phyloP scores from a whole-genome alignment of 30 jellyfish, hydroid and myxozoan genomes.

The Pelagia noctiluca region DNA sequence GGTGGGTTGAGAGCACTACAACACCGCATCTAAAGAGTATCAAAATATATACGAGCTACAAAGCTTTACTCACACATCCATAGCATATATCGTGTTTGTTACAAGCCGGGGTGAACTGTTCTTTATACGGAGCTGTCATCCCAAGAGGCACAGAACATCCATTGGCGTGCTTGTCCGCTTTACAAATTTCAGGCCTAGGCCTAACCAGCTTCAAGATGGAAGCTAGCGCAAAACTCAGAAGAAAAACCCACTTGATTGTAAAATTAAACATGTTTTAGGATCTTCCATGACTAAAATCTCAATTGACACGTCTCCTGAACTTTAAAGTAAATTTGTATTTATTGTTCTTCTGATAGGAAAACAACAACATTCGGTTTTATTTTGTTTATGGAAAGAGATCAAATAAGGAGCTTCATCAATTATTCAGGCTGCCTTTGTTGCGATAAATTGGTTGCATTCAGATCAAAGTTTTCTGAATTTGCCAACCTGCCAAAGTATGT shows the following conservation, averaged over 20 bases:
- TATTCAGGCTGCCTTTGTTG: background rate
- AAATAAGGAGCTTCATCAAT: background rate
- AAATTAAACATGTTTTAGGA: no score
- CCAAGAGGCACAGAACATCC: constrained; percentile 97
- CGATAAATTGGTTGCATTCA: background rate
- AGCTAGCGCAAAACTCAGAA: background rate
- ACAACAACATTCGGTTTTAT: no score
- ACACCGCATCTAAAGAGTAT: no score
- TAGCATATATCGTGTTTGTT: constrained; percentile 96
- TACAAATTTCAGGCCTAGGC: constrained; percentile 82
- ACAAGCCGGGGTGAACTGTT: constrained; percentile 96
- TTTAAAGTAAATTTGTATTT: background rate
- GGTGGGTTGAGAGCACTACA: no score
- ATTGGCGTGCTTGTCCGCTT: constrained; percentile 95
- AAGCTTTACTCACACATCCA: constrained; percentile 89
- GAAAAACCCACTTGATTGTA: no score
- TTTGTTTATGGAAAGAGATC: no score
- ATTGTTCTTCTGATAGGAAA: background rate
- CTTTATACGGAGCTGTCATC: constrained; percentile 89
- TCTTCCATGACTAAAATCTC: no score
- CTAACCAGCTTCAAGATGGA: background rate
- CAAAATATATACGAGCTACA: background rate
- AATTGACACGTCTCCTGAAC: background rate
- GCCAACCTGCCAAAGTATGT: constrained; percentile 14
- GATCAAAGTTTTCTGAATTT: background rate